Evolutionary conservation across 2,797 vertebrate genomes (phyloP).

Genomic region (Bovichtus variegatus): DNA sequence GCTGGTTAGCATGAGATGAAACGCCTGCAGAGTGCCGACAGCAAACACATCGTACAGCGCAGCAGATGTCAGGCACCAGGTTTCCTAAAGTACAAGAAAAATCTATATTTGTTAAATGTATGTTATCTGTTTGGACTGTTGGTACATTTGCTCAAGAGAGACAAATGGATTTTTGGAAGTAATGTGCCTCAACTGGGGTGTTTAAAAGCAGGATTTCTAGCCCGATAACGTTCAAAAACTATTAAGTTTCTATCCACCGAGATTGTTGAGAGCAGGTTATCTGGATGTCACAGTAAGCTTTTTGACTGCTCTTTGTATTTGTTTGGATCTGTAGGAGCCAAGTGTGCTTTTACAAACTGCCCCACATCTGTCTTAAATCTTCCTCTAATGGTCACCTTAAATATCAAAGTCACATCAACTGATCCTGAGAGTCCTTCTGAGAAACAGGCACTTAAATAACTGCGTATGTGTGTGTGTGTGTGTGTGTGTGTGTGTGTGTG

Average conservation of each 20-base stretch:
- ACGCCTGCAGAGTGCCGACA: background rate
- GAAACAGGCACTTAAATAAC: slow-evolving; percentile 38
- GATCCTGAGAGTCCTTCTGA: slow-evolving; percentile 36
- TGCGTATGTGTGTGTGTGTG: slow-evolving; percentile 19
- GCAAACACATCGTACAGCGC: background rate
- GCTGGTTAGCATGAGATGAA: slow-evolving; percentile 32
- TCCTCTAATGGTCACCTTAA: slow-evolving; percentile 42
- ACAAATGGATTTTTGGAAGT: slow-evolving; percentile 22
- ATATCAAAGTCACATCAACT: slow-evolving; percentile 44
- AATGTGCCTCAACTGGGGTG: background rate
- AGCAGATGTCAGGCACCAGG: background rate
- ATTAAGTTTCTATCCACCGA: slow-evolving; percentile 24
- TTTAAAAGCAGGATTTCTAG: slow-evolving; percentile 36
- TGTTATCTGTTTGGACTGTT: slow-evolving; percentile 15
- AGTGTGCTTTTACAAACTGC: slow-evolving; percentile 33
- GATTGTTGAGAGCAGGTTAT: slow-evolving; percentile 40
- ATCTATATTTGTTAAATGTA: slow-evolving; percentile 12
- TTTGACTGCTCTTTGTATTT: slow-evolving; percentile 36
- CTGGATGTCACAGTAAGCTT: slow-evolving; percentile 28
- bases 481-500: slow-evolving; percentile 13
- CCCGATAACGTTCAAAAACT: slow-evolving; percentile 24
- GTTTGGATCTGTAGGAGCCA: slow-evolving; percentile 44
- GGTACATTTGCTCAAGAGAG: slow-evolving; percentile 33
- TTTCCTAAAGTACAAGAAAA: slow-evolving; percentile 5
- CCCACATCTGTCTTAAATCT: slow-evolving; percentile 57